These are phyloP conservation scores for Lysandra bellargus DNA, from an alignment of 2,888 invertebrate genomes.

Conservation along the genomic window DNA sequence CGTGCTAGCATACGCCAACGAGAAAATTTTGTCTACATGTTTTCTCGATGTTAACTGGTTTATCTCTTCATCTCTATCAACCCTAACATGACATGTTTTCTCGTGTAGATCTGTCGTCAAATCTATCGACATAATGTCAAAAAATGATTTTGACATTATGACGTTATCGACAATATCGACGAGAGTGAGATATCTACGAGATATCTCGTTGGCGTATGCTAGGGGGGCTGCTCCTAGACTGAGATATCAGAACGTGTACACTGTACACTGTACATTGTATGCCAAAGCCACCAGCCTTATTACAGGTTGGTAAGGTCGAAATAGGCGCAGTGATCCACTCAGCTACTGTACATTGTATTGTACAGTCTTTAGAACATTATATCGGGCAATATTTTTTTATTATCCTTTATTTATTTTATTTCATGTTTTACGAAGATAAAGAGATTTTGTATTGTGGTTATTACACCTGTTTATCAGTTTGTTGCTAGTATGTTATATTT, in stretches of 20 bases:
- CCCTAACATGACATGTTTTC: too few species aligned
- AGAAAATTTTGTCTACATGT: too few species aligned
- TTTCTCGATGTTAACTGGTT: too few species aligned
- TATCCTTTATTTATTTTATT: not conserved
- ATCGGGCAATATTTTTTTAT: not conserved
- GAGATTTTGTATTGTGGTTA: not conserved
- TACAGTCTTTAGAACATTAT: constrained; percentile 5
- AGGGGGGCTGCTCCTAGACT: not conserved
- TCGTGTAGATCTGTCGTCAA: too few species aligned
- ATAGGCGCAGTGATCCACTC: not conserved
- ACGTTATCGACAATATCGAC: too few species aligned
- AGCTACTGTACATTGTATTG: not conserved
- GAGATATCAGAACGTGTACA: constrained; percentile 20
- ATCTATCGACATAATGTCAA: too few species aligned
- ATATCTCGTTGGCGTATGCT: too few species aligned
- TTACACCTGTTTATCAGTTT: not conserved
- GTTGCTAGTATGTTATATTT: not conserved
- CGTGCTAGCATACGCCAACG: too few species aligned
- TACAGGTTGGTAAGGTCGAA: not conserved
- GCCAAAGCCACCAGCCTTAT: not conserved
- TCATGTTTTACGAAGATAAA: not conserved
- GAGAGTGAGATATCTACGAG: too few species aligned
- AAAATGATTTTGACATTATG: too few species aligned
- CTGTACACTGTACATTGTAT: constrained; percentile 3
- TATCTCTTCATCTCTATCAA: too few species aligned